Conservation (phyloP, 2,797 vertebrate species). For the Crypturellus tataupa region DNA sequence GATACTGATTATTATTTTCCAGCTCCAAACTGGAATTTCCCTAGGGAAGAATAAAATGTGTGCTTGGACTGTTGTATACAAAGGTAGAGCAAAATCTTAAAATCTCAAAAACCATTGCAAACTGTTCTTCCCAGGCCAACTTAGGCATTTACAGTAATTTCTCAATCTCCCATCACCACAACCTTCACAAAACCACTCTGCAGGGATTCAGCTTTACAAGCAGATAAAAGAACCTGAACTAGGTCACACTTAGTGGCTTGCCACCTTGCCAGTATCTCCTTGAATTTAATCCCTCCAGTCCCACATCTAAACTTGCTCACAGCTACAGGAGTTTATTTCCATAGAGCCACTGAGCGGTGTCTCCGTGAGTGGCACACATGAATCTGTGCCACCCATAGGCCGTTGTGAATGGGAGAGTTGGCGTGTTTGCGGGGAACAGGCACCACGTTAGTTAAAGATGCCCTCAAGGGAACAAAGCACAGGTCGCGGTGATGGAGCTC, state of each 20-base stretch:
- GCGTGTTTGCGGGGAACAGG: neutral
- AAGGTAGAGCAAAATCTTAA: neutral
- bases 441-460: neutral
- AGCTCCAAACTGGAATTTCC: neutral
- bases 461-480: neutral
- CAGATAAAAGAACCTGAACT: neutral
- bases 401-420: neutral
- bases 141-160: neutral
- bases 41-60: fast-evolving
- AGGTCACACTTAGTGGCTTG: neutral
- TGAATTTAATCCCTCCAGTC: neutral
- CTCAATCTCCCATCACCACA: neutral
- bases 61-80: neutral
- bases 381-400: neutral
- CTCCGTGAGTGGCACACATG: neutral
- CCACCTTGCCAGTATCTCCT: neutral
- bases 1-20: neutral
- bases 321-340: neutral
- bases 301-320: neutral
- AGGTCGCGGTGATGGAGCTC: neutral
- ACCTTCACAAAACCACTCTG: neutral
- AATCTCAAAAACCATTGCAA: neutral
- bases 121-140: neutral
- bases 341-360: neutral
- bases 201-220: neutral